Conservation (phyloP, 2,113 vertebrate genomes). For the Psilopogon haemacephalus region DNA sequence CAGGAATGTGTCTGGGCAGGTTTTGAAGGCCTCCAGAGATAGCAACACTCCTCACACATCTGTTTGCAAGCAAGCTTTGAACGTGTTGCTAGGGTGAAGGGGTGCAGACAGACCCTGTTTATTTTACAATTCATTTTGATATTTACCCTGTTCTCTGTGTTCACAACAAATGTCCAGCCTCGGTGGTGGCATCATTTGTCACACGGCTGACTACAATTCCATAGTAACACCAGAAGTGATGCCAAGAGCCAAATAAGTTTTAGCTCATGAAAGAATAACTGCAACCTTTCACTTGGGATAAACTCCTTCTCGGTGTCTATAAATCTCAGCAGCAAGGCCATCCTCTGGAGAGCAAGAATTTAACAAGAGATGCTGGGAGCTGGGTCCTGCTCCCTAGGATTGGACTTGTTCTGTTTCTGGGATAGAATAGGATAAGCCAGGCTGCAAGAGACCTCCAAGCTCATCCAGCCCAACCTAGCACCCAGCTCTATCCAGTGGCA, state of each 20-base stretch:
- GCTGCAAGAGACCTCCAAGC: too few species aligned
- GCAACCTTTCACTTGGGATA: neutral
- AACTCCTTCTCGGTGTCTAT: neutral
- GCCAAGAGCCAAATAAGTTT: neutral
- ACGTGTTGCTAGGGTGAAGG: neutral
- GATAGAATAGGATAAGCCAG: too few species aligned
- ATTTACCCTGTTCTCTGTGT: neutral
- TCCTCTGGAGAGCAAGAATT: neutral
- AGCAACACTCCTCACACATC: neutral
- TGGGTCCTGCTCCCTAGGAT: neutral
- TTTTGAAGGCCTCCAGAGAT: too few species aligned
- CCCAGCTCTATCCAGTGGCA: too few species aligned
- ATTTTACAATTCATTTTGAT: neutral
- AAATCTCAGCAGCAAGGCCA: neutral
- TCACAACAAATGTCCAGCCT: neutral
- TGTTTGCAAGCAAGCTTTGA: neutral
- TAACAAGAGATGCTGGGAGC: neutral
- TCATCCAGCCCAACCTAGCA: too few species aligned
- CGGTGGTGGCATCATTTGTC: neutral
- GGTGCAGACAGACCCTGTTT: neutral
- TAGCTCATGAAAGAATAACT: neutral
- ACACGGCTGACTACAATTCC: neutral
- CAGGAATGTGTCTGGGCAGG: too few species aligned
- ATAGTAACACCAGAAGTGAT: neutral
- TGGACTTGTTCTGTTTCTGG: neutral